These are phyloP conservation scores for Sorex fumeus DNA, from an alignment of 2,113 vertebrate genomes.

Conservation along the genomic window DNA sequence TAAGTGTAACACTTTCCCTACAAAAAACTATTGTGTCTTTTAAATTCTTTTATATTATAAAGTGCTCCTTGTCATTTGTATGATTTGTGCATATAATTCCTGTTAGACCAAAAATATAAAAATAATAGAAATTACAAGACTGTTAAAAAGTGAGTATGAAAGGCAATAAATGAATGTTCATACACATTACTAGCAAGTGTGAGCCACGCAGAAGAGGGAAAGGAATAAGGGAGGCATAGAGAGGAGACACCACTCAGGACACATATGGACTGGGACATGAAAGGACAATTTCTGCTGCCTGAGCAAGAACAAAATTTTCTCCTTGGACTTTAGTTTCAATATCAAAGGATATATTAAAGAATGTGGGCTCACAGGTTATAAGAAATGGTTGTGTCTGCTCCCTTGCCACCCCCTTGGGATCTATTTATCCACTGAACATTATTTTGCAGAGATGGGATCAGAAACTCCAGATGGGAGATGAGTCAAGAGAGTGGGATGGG, in stretches of 20 bases:
- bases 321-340: background rate
- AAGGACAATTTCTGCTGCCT: background rate
- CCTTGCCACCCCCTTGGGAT: background rate
- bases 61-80: background rate
- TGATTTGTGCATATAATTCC: background rate
- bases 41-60: background rate
- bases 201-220: background rate
- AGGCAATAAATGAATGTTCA: background rate
- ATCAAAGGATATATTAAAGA: constrained; percentile 4
- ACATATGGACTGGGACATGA: background rate
- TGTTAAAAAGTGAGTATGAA: constrained; percentile 2
- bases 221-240: background rate
- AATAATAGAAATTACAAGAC: background rate
- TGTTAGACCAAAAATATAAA: background rate
- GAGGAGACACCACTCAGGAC: background rate
- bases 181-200: background rate
- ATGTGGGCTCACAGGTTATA: background rate
- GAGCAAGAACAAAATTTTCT: background rate
- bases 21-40: constrained; percentile 13
- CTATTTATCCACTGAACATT: background rate
- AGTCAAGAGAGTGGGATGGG: constrained; percentile 20
- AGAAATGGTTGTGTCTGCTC: background rate
- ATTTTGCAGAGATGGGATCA: constrained; percentile 8
- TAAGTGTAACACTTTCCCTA: background rate
- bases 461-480: constrained; percentile 60